Conservation (phyloP, 2,888 invertebrate genomes). For the Saturnia japonica region DNA sequence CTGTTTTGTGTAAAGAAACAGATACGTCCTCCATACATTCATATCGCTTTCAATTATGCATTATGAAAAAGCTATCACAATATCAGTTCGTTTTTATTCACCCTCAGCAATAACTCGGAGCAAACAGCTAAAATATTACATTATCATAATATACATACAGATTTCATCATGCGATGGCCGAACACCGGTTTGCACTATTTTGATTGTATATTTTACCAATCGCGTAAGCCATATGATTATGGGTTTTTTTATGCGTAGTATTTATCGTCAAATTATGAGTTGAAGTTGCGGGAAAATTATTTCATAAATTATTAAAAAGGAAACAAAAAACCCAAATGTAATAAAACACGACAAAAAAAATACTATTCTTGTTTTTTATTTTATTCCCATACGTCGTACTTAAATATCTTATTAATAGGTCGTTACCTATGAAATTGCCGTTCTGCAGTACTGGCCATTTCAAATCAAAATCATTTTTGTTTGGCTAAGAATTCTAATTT, state of each 20-base stretch:
- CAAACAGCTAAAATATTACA: conserved; percentile 16
- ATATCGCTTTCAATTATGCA: neutral
- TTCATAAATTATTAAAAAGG: too few species aligned
- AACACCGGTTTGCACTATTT: neutral
- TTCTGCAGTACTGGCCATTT: too few species aligned
- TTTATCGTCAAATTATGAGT: neutral
- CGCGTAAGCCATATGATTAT: neutral
- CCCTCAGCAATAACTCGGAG: conserved; percentile 5
- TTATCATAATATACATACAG: conserved; percentile 3
- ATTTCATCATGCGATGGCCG: neutral
- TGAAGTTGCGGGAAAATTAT: neutral
- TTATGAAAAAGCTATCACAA: conserved; percentile 14
- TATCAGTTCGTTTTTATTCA: conserved; percentile 7
- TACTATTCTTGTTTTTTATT: too few species aligned
- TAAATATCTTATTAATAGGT: too few species aligned
- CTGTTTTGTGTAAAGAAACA: neutral
- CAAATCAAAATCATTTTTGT: too few species aligned
- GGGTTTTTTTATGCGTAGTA: neutral
- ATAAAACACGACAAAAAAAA: too few species aligned
- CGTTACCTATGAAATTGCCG: too few species aligned
- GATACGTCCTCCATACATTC: neutral
- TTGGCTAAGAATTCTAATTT: too few species aligned
- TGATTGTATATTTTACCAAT: conserved; percentile 7
- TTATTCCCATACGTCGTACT: too few species aligned
- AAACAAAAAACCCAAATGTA: too few species aligned